Evolutionary conservation across 2,797 vertebrate species (phyloP), one percentile per base, ranked within the genome.

Genomic region (Poeciliopsis gracilis): DNA sequence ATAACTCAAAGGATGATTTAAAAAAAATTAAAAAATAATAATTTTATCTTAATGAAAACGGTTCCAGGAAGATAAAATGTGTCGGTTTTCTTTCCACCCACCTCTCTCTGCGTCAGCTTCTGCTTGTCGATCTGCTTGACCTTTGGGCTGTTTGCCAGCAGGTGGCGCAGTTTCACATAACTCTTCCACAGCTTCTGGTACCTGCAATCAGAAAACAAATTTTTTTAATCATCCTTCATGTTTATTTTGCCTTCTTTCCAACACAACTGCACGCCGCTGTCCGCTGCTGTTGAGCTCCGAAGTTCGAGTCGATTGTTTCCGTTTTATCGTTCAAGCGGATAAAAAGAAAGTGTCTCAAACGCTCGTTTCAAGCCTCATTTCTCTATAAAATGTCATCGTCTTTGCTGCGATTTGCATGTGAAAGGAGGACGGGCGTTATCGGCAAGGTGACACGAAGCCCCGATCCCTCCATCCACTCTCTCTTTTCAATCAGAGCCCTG

Each of bases 131-230:
- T 96, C 90, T 99, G 98, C 90, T 98, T 99, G 91, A 99, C 98
- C 95, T 99, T 99, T 63, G 98, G 98, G 90, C 98, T 99, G 90
- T 99, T 99, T 77, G 98, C 98, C 91, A 99, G 95, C 75, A 99
- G 97, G 91, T 99, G 98, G 90, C 98, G 97, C 59, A 99, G 95
- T 93, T 99, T 99, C 81, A 99, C 98, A 0, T 99, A 99, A 92
- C 98, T 99, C 93, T 99, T 99, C 98, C 98, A 99, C 78, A 99
- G 95, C 89, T 99, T 99, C 94, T 99, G 98, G 91, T 99, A 99
- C 85, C 98, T 99, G 94, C 28, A 1, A 16, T 71, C 5, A 76
- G 77, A 20, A 77, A 80, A 90, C 15, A 43, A 66, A 72, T 5
- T 36, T 2, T 66, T 23, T 23, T 5, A 69, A 77, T 88, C 75